These are phyloP conservation scores for Drosophila varians DNA, from an alignment of 1,140 invertebrate genomes.

Conservation along the genomic window DNA sequence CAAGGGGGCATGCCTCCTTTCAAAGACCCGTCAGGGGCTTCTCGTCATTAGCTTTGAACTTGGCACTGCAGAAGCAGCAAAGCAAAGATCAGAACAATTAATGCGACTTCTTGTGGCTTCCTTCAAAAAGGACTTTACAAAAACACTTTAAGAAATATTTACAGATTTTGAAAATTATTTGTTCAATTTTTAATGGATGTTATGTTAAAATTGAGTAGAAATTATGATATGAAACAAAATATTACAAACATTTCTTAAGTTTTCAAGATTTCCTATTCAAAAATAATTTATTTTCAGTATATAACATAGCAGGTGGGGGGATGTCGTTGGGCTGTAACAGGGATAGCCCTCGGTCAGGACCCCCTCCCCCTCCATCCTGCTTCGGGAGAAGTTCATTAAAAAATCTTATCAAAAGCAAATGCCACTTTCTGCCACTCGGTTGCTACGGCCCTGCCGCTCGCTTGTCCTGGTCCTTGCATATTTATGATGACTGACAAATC, in stretches of 20 bases:
- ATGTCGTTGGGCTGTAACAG: conserved; percentile 8
- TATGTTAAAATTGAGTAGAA: too few relatives aligned
- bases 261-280: too few relatives aligned
- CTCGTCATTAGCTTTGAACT: conserved; percentile 63
- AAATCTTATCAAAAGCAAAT: conserved; percentile 65
- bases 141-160: conserved; percentile 3
- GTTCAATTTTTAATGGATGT: too few relatives aligned
- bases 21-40: conserved; percentile 45
- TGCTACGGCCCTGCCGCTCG: conserved; percentile 2
- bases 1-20: neutral
- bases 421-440: conserved; percentile 32
- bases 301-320: neutral
- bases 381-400: conserved; percentile 58
- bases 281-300: neutral
- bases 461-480: conserved; percentile 54
- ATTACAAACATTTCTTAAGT: too few relatives aligned
- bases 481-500: conserved; percentile 75
- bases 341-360: conserved; percentile 1
- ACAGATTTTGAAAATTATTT: too few relatives aligned
- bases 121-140: neutral
- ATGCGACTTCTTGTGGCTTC: conserved; percentile 61
- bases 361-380: too few relatives aligned
- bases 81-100: conserved; percentile 52
- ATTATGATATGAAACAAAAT: too few relatives aligned
- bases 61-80: conserved; percentile 35